Evolutionary conservation across 2,888 invertebrate genomes (phyloP).

Genomic region (Horisme vitalbata): DNA sequence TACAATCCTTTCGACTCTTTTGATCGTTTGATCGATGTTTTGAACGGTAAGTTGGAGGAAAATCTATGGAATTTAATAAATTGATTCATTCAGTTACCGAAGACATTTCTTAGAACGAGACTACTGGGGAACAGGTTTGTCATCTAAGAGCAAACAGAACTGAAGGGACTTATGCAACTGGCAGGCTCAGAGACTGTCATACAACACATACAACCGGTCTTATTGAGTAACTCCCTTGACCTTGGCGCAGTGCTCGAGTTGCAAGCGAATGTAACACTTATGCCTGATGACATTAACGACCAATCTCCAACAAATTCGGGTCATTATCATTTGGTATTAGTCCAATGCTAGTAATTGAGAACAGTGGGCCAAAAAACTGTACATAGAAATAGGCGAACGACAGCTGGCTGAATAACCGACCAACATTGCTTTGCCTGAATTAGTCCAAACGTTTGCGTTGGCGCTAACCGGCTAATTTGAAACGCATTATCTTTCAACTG

Average conservation of each 20-base stretch:
- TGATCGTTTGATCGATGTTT: slow-evolving; percentile 14
- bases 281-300: slow-evolving; percentile 45
- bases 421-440: slow-evolving; percentile 31
- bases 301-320: slow-evolving; percentile 55
- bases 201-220: slow-evolving; percentile 59
- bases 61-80: slow-evolving; percentile 9
- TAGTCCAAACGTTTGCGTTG: slow-evolving; percentile 41
- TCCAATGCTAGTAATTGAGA: slow-evolving; percentile 75
- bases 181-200: slow-evolving; percentile 37
- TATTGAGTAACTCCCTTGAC: slow-evolving; percentile 69
- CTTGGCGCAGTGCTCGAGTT: slow-evolving; percentile 47
- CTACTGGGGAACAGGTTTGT: slow-evolving; percentile 26
- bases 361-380: slow-evolving; percentile 72
- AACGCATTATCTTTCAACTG: slow-evolving; percentile 22
- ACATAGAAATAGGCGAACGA: slow-evolving; percentile 44
- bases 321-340: slow-evolving; percentile 73
- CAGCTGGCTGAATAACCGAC: slow-evolving; percentile 17
- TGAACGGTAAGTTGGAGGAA: slow-evolving; percentile 15
- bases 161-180: slow-evolving; percentile 63
- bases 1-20: slow-evolving; percentile 10
- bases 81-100: slow-evolving; percentile 5
- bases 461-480: slow-evolving; percentile 30
- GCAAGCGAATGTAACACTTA: slow-evolving; percentile 51
- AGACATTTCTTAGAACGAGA: slow-evolving; percentile 17
- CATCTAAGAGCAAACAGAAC: slow-evolving; percentile 38